phyloP scores from a whole-genome alignment of 1,140 invertebrate genomes.

The Aphidius ervi region DNA sequence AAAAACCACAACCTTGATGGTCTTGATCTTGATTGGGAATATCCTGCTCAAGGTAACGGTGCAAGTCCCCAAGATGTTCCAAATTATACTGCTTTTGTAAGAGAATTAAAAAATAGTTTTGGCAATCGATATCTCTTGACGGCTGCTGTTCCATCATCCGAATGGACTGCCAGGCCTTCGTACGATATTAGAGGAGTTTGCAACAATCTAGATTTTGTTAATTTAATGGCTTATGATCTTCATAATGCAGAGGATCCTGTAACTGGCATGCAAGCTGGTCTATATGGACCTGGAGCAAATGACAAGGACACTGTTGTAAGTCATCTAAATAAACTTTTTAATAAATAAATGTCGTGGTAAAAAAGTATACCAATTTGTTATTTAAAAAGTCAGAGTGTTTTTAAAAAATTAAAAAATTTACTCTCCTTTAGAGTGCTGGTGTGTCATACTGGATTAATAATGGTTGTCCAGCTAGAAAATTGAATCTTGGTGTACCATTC shows the following conservation, averaged over 20 bases:
- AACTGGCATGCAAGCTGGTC: conserved; percentile 61
- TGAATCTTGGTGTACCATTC: conserved; percentile 57
- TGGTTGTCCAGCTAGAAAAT: no score
- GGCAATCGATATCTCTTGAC: conserved; percentile 53
- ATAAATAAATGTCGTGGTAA: no score
- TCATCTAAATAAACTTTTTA: no score
- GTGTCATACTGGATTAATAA: no score
- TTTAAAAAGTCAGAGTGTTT: no score
- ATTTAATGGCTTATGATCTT: conserved; percentile 71
- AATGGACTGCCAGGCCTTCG: conserved; percentile 53
- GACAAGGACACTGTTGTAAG: neutral
- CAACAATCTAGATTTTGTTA: conserved; percentile 58
- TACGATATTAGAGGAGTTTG: conserved; percentile 58
- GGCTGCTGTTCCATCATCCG: conserved; percentile 60
- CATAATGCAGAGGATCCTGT: conserved; percentile 61
- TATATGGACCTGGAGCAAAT: conserved; percentile 29
- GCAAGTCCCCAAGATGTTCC: conserved; percentile 46
- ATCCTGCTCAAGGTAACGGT: conserved; percentile 41
- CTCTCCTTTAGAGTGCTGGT: conserved; percentile 20
- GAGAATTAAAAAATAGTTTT: conserved; percentile 59
- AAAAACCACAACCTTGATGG: conserved; percentile 45
- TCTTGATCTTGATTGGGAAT: conserved; percentile 51
- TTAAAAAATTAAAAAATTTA: no score
- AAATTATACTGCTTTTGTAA: conserved; percentile 54
- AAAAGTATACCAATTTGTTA: no score